Conservation (phyloP, 2,888 invertebrate species). For the Leucophenga montana region DNA sequence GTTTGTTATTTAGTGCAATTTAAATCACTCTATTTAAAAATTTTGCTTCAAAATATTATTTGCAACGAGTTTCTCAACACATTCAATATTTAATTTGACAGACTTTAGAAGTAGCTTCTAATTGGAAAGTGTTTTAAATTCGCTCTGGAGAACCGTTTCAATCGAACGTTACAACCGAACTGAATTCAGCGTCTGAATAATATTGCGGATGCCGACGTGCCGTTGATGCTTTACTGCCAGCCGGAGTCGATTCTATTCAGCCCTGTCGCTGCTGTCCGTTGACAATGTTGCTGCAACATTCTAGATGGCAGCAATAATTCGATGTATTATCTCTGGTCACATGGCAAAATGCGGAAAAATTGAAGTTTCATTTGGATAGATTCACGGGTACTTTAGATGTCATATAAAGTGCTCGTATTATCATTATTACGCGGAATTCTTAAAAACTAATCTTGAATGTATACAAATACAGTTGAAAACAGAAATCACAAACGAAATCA, state of each 20-base stretch:
- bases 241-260: background rate
- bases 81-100: background rate
- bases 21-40: background rate
- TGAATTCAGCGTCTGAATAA: slow-evolving; percentile 37
- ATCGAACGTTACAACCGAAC: slow-evolving; percentile 56
- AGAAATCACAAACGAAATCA: too few relatives aligned
- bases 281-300: slow-evolving; percentile 13
- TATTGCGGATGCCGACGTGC: slow-evolving; percentile 42
- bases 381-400: too few relatives aligned
- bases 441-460: too few relatives aligned
- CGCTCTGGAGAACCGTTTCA: slow-evolving; percentile 53
- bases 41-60: background rate
- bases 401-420: too few relatives aligned
- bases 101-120: background rate
- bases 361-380: too few relatives aligned
- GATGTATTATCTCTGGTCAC: too few relatives aligned
- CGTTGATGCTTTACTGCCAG: background rate
- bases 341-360: too few relatives aligned
- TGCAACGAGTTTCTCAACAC: background rate
- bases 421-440: too few relatives aligned
- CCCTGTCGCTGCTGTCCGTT: slow-evolving; percentile 14
- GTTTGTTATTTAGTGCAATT: background rate
- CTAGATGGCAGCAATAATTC: background rate
- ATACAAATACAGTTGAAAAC: too few relatives aligned
- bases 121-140: background rate